A percentile compares a stretch with the other conserved stretches of the same genome.
Conservation (phyloP, 30 jellyfish, hydroid and myxozoan species). For the Cassiopea xamachana region DNA sequence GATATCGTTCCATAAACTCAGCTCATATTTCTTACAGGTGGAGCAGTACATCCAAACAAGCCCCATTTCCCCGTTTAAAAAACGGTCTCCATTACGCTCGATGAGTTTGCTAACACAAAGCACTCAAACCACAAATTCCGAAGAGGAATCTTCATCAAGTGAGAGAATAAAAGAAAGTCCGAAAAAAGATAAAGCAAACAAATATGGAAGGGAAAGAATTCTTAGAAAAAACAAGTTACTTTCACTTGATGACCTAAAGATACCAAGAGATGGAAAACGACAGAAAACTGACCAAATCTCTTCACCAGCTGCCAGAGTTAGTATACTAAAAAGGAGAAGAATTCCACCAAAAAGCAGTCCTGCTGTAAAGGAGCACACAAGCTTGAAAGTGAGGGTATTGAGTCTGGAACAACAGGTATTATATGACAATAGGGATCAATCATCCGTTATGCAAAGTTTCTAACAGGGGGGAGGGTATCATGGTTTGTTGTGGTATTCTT, state of each 20-base stretch:
- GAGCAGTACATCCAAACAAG: conserved; percentile 71
- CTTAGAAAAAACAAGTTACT: neutral
- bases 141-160: conserved; percentile 30
- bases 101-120: conserved; percentile 46
- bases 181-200: neutral
- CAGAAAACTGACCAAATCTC: neutral
- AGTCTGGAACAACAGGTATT: conserved; percentile 75
- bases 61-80: conserved; percentile 56
- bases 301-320: conserved; percentile 33
- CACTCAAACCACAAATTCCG: conserved; percentile 58
- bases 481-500: too few species aligned
- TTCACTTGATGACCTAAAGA: neutral
- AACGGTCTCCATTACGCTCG: conserved; percentile 16
- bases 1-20: too few species aligned
- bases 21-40: neutral
- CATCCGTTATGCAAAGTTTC: neutral
- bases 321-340: neutral
- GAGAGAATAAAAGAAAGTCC: neutral
- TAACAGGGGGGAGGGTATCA: too few species aligned
- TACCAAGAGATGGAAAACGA: neutral
- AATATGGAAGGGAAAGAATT: neutral
- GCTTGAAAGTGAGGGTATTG: conserved; percentile 64
- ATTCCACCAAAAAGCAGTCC: conserved; percentile 69
- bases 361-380: conserved; percentile 63
- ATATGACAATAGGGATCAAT: neutral